Percentiles rank a stretch among this genome's conserved stretches.
Conservation (phyloP, 2,888 invertebrate genomes). For the Mycalesis mineus region DNA sequence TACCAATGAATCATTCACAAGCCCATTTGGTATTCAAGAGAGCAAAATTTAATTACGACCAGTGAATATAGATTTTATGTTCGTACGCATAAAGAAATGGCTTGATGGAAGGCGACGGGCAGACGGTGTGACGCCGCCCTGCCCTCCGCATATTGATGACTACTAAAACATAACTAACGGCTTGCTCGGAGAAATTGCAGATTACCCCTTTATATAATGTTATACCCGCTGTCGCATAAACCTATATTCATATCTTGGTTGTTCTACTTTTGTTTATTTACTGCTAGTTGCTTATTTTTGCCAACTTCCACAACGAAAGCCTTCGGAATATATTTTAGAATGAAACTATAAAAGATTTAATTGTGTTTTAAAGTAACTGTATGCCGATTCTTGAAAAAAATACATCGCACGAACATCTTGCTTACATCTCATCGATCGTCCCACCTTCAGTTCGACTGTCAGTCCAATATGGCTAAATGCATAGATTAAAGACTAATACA, state of each 20-base stretch:
- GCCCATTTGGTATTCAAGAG: background rate
- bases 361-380: too few species aligned
- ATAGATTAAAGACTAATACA: too few species aligned
- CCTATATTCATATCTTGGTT: background rate
- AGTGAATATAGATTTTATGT: slow-evolving; percentile 21
- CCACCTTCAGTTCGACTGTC: too few species aligned
- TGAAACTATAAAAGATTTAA: too few species aligned
- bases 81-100: slow-evolving; percentile 36
- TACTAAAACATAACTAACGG: slow-evolving; percentile 45
- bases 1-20: background rate
- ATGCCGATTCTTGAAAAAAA: too few species aligned
- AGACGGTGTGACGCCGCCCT: slow-evolving; percentile 60
- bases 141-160: slow-evolving; percentile 53
- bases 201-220: slow-evolving; percentile 39
- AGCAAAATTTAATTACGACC: slow-evolving; percentile 17
- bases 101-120: slow-evolving; percentile 40
- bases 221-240: slow-evolving; percentile 25
- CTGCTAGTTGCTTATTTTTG: too few species aligned
- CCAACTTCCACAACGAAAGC: too few species aligned
- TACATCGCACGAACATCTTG: too few species aligned
- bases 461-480: too few species aligned
- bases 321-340: too few species aligned
- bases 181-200: slow-evolving; percentile 36
- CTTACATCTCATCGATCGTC: too few species aligned
- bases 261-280: too few species aligned